Evolutionary conservation across 2,797 vertebrate genomes (phyloP).

Genomic region (Ibycter americanus): DNA sequence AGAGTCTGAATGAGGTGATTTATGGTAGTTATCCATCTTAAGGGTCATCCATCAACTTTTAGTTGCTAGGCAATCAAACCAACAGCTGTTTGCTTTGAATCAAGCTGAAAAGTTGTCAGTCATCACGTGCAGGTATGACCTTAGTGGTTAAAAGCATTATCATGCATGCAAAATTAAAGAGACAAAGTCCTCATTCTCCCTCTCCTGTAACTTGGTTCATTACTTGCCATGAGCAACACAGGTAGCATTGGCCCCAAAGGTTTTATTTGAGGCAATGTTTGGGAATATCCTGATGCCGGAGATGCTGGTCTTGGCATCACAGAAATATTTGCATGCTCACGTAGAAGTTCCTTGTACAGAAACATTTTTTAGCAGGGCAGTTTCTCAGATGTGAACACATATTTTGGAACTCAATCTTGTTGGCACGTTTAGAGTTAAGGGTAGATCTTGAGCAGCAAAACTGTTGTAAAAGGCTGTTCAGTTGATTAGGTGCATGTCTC

Average conservation of each 20-base stretch:
- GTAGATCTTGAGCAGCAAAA: not conserved
- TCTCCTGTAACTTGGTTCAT: not conserved
- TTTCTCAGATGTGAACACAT: not conserved
- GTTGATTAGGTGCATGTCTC: not conserved
- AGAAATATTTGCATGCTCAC: rapidly evolving
- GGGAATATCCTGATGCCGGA: not conserved
- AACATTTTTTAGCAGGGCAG: not conserved
- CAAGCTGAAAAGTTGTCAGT: conserved; percentile 88
- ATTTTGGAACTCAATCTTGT: not conserved
- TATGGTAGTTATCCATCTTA: conserved; percentile 99
- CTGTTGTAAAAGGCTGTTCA: not conserved
- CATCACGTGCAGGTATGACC: conserved; percentile 84
- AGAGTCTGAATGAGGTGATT: conserved; percentile 95
- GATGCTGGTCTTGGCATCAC: not conserved
- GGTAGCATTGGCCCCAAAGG: not conserved
- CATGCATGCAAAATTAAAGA: conserved; percentile 77
- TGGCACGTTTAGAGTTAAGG: not conserved
- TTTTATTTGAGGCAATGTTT: not conserved
- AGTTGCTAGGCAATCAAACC: conserved; percentile 99
- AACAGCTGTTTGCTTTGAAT: conserved; percentile 97
- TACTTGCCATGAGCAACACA: not conserved
- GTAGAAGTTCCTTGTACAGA: not conserved
- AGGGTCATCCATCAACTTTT: conserved; percentile 99
- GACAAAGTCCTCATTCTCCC: conserved; percentile 17
- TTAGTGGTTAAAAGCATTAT: conserved; percentile 77